Percentiles rank a stretch among this genome's conserved stretches.
Conservation (phyloP, 2,113 vertebrate species). For the Catharus minimus region DNA sequence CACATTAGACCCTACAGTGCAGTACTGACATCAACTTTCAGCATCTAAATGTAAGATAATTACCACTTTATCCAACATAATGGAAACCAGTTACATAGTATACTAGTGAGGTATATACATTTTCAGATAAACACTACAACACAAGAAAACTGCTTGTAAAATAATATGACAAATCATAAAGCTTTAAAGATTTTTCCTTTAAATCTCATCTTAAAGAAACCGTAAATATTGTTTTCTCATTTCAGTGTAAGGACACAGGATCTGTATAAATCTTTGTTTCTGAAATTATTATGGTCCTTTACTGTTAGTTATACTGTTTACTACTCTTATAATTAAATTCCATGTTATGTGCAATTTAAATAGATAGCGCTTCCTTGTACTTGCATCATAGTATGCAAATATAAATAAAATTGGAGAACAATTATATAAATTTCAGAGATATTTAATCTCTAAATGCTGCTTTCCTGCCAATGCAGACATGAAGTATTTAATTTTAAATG, state of each 20-base stretch:
- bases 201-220: constrained; percentile 17
- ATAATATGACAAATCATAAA: background rate
- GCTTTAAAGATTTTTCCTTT: background rate
- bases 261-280: background rate
- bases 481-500: constrained; percentile 74
- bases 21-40: background rate
- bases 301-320: background rate
- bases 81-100: background rate
- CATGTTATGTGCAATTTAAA: constrained; percentile 3
- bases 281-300: background rate
- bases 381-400: constrained; percentile 37
- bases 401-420: constrained; percentile 65
- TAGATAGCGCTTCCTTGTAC: background rate
- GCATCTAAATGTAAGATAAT: background rate
- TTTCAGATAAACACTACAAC: constrained; percentile 20
- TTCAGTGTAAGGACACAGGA: background rate
- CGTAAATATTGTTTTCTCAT: background rate
- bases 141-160: background rate
- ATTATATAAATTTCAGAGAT: constrained; percentile 53
- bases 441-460: constrained; percentile 53
- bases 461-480: constrained; percentile 68
- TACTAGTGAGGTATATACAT: background rate
- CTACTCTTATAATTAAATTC: background rate
- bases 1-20: background rate
- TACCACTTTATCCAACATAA: background rate